Percentiles rank a stretch among this genome's conserved stretches.
Conservation (phyloP, 2,888 invertebrate genomes). For the Erannis defoliaria region DNA sequence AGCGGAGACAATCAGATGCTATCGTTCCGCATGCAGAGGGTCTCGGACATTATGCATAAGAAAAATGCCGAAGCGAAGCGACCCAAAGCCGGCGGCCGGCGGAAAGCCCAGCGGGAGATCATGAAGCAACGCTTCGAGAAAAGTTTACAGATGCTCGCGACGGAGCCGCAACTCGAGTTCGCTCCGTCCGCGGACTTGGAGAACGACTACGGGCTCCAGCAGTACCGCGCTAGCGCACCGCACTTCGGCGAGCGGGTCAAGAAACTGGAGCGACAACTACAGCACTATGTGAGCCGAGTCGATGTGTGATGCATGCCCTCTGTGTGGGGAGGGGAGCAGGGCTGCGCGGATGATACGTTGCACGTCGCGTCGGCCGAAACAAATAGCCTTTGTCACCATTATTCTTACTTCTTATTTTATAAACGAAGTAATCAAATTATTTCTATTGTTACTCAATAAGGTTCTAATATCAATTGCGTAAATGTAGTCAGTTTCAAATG, state of each 20-base stretch:
- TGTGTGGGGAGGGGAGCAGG: conserved; percentile 35
- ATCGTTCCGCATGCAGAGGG: conserved; percentile 89
- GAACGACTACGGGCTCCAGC: conserved; percentile 92
- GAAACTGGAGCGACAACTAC: conserved; percentile 88
- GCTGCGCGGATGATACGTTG: conserved; percentile 1
- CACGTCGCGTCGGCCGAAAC: conserved; percentile 7
- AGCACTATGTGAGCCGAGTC: conserved; percentile 79
- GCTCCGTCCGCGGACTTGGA: conserved; percentile 90
- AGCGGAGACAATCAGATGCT: conserved; percentile 66
- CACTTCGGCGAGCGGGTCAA: conserved; percentile 94
- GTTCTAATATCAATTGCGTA: neutral
- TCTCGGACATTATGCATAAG: conserved; percentile 92
- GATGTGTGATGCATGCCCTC: conserved; percentile 70
- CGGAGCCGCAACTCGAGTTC: conserved; percentile 88
- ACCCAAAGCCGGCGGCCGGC: conserved; percentile 62
- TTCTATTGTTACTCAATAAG: too few species aligned
- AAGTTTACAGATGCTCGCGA: conserved; percentile 94
- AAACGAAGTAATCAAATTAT: neutral
- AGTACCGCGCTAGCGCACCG: conserved; percentile 94
- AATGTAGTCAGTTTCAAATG: neutral
- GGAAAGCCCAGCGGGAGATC: conserved; percentile 85
- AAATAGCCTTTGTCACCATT: conserved; percentile 5
- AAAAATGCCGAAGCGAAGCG: conserved; percentile 81
- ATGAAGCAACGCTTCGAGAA: conserved; percentile 94
- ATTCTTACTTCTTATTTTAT: neutral